Evolutionary conservation across 2,797 vertebrate genomes (phyloP), one percentile per base, ranked within the genome.

Genomic region (Periophthalmus magnuspinnatus): DNA sequence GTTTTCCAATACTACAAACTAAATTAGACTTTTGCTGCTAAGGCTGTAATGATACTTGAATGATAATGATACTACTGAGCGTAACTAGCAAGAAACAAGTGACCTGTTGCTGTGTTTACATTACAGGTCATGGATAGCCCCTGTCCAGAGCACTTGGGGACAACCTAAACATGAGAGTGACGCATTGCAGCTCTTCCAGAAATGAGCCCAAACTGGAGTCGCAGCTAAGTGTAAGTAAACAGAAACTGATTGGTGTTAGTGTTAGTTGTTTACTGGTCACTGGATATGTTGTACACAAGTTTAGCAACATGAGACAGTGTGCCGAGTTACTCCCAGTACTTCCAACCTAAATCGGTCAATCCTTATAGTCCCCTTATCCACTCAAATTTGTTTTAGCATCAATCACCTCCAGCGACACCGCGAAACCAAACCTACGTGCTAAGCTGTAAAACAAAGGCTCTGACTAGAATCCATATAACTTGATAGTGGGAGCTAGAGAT

Each of bases 231-330:
- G 63, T 8, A 55, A 60, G 81, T 70, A 80, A 87, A 62, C 1
- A 17, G 73, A 82, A 68, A 66, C 75, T 56, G 71, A 79, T 80
- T 75, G 36, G 34, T 71, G 72, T 75, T 86, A 63, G 72, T 69
- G 70, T 21, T 32, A 14, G 63, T 87, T 89, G 86, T 87, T 88
- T 86, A 87, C 81, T 6, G 28, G 88, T 86, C 36, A 90, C 75
- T 34, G 68, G 85, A 89, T 86, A 74, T 58, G 76, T 83, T 17
- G 76, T 71, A 81, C 74, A 86, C 79, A 84, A 79, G 81, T 80
- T 86, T 83, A 80, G 80, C 80, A 91, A 93, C 88, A 63, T 0
- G 87, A 90, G 86, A 86, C 48, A 75, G 59, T 63, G 78, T 65
- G 84, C 81, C 76, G 71, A 77, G 81, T 91, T 91, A 86, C 82